Conservation (phyloP, 2,113 vertebrate genomes). For the Podarcis cretensis region DNA sequence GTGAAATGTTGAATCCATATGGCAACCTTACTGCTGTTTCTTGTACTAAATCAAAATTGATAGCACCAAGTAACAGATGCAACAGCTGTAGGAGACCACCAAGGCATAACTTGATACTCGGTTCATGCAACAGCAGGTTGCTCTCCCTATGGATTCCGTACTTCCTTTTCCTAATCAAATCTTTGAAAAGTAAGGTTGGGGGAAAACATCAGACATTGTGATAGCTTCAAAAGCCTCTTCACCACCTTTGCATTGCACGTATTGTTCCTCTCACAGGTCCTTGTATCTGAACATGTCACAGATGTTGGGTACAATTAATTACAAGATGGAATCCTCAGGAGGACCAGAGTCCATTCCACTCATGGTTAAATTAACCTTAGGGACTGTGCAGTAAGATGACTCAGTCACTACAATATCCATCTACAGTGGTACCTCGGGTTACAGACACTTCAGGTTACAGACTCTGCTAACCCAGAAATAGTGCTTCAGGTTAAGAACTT, state of each 20-base stretch:
- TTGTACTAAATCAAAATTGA: conserved; percentile 24
- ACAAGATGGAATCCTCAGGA: neutral
- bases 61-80: neutral
- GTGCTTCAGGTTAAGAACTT: too few relatives aligned
- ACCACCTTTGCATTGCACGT: neutral
- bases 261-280: neutral
- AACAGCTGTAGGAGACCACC: neutral
- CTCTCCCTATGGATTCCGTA: neutral
- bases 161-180: neutral
- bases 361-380: neutral
- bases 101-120: neutral
- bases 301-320: neutral
- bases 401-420: neutral
- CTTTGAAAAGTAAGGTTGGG: neutral
- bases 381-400: neutral
- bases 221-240: neutral
- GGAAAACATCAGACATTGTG: neutral
- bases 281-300: neutral
- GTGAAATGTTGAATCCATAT: neutral
- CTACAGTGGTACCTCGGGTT: too few relatives aligned
- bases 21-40: neutral
- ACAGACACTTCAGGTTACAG: too few relatives aligned
- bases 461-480: too few relatives aligned
- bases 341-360: neutral
- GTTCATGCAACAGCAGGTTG: neutral